Base-by-base conservation (phyloP, 1,140 invertebrate species). In the Eubasilissa regina region DNA sequence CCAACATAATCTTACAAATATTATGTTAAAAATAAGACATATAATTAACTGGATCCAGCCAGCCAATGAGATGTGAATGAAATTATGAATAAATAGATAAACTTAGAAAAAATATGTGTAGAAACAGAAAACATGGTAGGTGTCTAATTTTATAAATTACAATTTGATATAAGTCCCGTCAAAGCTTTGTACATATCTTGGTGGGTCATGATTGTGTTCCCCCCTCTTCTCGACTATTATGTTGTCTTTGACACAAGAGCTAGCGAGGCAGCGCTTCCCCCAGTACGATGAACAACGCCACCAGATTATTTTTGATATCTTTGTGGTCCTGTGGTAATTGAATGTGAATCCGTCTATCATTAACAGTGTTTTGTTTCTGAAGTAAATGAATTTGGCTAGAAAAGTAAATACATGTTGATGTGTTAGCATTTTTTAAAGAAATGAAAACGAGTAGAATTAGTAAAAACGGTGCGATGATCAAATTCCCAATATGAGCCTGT, bases 301-400 rank as follows among this genome's bases (percentile, higher is more conserved):
- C 66, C 66, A 70, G 45, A 47, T 51, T 17, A 51, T 70, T 12
- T 19, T 13, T 3, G 45, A 25, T 17, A 21, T 19, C 3, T 13
- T 21, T 25, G 66, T 51, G 9, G 45, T 51, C 19, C 47, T 48
- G 35, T 62, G 58, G 6, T 21, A 8, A 21, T 47, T 51, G 25
- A 70, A 70, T 11, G 66, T 70, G 19, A 51, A 70, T 12, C 66
- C 19, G 66, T 70, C 47, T 15, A 70, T n/a, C 60, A 64, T 78
- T n/a, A 78, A 17, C 1, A 77, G 60, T 10, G 45, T 70, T 25
- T 70, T 70, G 45, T 51, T 51, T 13, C 19, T 51, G 12, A 45
- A 17, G 13, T 10, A 11, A 21, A 70, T 70, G 66, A 70, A 70
- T 70, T 70, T 25, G 11, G 47, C 66, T 70, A 21, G 15, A 62